Percentiles rank a stretch among this genome's conserved stretches.
phyloP scores from a whole-genome alignment of 2,113 vertebrate species.

The Heliornis fulica region DNA sequence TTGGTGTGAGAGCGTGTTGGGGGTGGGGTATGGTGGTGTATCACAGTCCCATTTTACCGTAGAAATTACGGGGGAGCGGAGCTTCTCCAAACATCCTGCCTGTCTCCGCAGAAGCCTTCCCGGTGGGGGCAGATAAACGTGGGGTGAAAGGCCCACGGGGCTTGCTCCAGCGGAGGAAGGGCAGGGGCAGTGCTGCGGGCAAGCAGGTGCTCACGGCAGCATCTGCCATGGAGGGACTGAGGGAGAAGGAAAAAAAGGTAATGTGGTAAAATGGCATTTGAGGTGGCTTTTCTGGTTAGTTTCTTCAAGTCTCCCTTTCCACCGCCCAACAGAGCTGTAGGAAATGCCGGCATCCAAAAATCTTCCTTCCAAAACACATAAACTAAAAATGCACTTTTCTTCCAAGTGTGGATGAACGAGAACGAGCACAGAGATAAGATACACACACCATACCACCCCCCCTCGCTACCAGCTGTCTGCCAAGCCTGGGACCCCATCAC shows the following conservation, averaged over 20 bases:
- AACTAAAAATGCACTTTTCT: neutral
- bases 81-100: neutral
- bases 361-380: neutral
- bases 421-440: neutral
- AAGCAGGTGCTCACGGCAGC: neutral
- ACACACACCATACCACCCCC: neutral
- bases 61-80: neutral
- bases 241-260: neutral
- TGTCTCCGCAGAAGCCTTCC: neutral
- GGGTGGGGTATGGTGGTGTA: too few relatives aligned
- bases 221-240: neutral
- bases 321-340: neutral
- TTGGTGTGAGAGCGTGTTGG: fast-evolving
- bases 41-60: neutral
- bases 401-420: neutral
- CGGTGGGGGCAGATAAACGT: fast-evolving
- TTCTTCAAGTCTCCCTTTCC: neutral
- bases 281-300: neutral
- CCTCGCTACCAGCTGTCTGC: neutral
- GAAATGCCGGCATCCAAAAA: neutral
- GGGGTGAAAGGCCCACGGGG: neutral
- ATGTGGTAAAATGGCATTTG: neutral
- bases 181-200: neutral
- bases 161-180: neutral
- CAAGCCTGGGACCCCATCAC: neutral